A percentile compares a stretch with the other conserved stretches of the same genome.
Evolutionary conservation across 2,113 vertebrate species (phyloP).

Genomic region (Pseudopodoces humilis): DNA sequence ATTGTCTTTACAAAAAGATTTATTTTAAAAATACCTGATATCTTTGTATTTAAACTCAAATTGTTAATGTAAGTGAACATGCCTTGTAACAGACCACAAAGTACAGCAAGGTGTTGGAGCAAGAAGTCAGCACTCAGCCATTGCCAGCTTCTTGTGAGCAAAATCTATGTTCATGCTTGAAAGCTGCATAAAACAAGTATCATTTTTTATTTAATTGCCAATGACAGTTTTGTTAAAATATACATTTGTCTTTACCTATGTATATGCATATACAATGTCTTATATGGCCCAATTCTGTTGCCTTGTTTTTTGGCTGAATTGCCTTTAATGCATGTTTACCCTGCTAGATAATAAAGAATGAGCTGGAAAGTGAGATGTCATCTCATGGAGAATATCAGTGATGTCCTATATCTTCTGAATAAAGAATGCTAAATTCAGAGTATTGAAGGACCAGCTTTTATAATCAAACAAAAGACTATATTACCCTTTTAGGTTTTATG

Average conservation of each 20-base stretch:
- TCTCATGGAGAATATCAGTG: not conserved
- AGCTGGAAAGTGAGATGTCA: not conserved
- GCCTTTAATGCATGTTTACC: not conserved
- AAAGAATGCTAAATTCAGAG: not conserved
- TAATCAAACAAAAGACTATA: not conserved
- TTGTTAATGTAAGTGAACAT: not conserved
- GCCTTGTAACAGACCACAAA: not conserved
- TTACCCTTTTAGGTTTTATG: not conserved
- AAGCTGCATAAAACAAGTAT: not conserved
- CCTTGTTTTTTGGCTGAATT: not conserved
- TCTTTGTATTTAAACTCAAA: not conserved
- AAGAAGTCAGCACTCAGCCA: not conserved
- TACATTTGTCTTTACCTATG: rapidly evolving
- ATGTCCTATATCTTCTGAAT: not conserved
- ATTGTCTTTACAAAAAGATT: not conserved
- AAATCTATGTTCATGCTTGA: not conserved
- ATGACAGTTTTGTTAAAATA: not conserved
- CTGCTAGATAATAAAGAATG: not conserved
- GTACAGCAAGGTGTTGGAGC: not conserved
- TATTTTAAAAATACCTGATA: not conserved
- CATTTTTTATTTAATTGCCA: not conserved
- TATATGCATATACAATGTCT: not conserved
- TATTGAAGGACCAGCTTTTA: not conserved
- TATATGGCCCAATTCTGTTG: not conserved
- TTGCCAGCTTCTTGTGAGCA: not conserved